Percentiles rank a stretch among this genome's conserved stretches.
These are phyloP conservation scores for Callosobruchus maculatus DNA, from an alignment of 2,888 invertebrate genomes.

Conservation along the genomic window DNA sequence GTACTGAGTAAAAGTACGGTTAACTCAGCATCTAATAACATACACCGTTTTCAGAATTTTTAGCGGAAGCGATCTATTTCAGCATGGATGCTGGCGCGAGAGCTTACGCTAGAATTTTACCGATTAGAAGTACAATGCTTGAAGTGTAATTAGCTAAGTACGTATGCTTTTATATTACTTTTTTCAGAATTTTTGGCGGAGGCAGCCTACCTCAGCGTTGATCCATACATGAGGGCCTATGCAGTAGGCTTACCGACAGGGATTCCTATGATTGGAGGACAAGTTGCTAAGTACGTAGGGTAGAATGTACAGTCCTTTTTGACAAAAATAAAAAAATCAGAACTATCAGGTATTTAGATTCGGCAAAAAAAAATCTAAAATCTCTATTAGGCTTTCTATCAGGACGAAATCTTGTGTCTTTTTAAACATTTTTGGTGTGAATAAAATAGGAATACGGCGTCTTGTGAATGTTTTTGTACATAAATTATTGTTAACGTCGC, in stretches of 20 bases:
- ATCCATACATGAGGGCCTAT: constrained; percentile 67
- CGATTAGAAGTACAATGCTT: constrained; percentile 1
- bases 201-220: constrained; percentile 67
- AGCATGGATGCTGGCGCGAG: constrained; percentile 74
- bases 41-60: constrained; percentile 54
- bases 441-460: too few relatives aligned
- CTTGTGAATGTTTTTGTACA: too few relatives aligned
- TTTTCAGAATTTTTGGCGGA: constrained; percentile 61
- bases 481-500: too few relatives aligned
- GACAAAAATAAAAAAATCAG: too few relatives aligned
- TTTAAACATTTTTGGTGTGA: too few relatives aligned
- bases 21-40: too few relatives aligned
- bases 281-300: neutral
- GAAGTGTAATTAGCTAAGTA: constrained; percentile 10
- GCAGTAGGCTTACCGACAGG: constrained; percentile 28
- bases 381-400: too few relatives aligned
- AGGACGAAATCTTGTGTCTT: too few relatives aligned
- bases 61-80: constrained; percentile 63
- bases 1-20: too few relatives aligned
- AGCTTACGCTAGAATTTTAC: constrained; percentile 47
- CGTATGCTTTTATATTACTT: constrained; percentile 17
- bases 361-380: too few relatives aligned
- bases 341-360: too few relatives aligned
- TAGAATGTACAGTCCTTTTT: too few relatives aligned
- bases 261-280: neutral